These are phyloP conservation scores for Labeo catla DNA, from an alignment of 2,113 vertebrate genomes.

Conservation along the genomic window DNA sequence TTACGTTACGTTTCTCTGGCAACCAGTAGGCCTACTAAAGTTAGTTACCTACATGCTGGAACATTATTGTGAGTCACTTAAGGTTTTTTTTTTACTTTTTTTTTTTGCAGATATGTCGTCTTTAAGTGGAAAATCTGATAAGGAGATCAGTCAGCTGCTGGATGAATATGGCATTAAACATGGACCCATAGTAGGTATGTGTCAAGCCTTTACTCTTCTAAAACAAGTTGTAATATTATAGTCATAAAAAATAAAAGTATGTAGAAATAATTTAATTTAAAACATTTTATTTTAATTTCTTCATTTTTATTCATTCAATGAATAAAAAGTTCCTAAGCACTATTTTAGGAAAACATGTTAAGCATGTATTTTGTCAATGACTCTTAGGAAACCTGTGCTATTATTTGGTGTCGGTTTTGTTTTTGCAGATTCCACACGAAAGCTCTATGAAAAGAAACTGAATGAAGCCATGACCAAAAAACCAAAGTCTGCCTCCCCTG, in stretches of 20 bases:
- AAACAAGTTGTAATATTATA: neutral
- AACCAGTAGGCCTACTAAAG: neutral
- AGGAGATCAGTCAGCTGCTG: conserved; percentile 66
- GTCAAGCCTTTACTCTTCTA: neutral
- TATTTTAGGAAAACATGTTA: neutral
- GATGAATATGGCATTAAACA: conserved; percentile 71
- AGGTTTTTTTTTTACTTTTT: neutral
- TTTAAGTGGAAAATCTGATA: conserved; percentile 64
- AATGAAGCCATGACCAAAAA: conserved; percentile 59
- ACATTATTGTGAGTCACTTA: neutral
- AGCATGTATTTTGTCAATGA: conserved; percentile 31
- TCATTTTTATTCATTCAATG: neutral
- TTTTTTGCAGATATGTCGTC: conserved; percentile 62
- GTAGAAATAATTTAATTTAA: too few relatives aligned
- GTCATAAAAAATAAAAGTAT: neutral
- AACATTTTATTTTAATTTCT: too few relatives aligned
- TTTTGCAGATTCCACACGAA: conserved; percentile 65
- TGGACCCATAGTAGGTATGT: conserved; percentile 74
- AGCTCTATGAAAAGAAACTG: conserved; percentile 73
- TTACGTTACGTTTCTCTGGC: neutral
- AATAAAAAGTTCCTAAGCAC: neutral
- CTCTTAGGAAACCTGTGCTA: neutral
- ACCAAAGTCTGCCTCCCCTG: conserved; percentile 49
- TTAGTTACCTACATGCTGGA: neutral
- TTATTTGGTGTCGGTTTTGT: conserved; percentile 4